phyloP scores from a whole-genome alignment of 2,797 vertebrate genomes.

The Anabacerthia variegaticeps region DNA sequence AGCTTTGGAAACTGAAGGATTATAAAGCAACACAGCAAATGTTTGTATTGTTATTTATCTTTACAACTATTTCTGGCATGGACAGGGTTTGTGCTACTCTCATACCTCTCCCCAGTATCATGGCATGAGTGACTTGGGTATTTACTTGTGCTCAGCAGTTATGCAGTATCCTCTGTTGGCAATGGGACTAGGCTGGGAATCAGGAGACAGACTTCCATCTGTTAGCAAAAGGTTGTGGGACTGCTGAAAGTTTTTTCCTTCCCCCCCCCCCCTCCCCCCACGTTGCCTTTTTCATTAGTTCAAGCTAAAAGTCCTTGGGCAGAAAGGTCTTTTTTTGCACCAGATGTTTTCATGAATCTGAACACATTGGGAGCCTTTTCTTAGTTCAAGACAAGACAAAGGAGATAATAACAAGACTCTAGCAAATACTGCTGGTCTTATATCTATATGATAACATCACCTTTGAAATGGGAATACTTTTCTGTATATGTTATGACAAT shows the following conservation, averaged over 20 bases:
- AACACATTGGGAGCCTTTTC: slow-evolving; percentile 23
- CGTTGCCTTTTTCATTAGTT: slow-evolving; percentile 29
- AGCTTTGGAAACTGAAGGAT: background rate
- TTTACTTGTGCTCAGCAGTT: background rate
- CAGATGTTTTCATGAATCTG: slow-evolving; percentile 58
- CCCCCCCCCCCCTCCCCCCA: background rate
- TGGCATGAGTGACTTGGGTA: background rate
- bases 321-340: slow-evolving; percentile 10
- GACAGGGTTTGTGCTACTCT: background rate
- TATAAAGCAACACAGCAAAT: background rate
- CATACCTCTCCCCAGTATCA: background rate
- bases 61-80: background rate
- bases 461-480: slow-evolving; percentile 24
- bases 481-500: background rate
- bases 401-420: slow-evolving; percentile 42
- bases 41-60: fast-evolving
- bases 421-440: slow-evolving; percentile 14
- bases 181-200: background rate
- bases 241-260: background rate
- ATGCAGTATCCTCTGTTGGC: background rate
- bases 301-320: background rate
- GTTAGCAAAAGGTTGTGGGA: slow-evolving; percentile 3
- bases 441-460: background rate
- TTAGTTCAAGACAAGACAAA: slow-evolving; percentile 33
- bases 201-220: slow-evolving; percentile 1